A percentile compares a stretch with the other conserved stretches of the same genome.
Conservation (phyloP, 1,140 invertebrate species). For the Sinonovacula constricta region DNA sequence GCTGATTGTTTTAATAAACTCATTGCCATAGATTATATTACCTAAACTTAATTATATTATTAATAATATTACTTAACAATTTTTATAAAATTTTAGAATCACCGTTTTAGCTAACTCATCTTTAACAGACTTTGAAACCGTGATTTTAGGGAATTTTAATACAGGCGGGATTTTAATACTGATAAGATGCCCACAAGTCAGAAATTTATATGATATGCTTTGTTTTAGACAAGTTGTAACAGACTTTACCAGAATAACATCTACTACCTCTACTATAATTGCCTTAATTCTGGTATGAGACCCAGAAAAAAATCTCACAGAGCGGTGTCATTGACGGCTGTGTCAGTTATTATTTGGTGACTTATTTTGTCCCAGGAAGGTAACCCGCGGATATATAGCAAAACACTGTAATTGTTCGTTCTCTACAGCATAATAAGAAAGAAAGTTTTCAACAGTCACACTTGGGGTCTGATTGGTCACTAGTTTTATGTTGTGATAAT, state of each 20-base stretch:
- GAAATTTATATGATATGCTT: background rate
- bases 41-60: no score
- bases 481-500: slow-evolving; percentile 20
- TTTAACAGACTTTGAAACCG: no score
- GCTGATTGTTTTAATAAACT: no score
- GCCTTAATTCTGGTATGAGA: background rate
- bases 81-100: no score
- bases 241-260: background rate
- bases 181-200: no score
- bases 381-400: background rate
- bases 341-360: slow-evolving; percentile 27
- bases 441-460: background rate
- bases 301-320: background rate
- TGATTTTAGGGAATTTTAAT: no score
- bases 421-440: background rate
- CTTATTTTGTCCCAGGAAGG: slow-evolving; percentile 27
- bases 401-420: slow-evolving; percentile 18
- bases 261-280: background rate
- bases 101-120: no score
- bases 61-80: no score
- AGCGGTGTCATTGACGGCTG: slow-evolving; percentile 7
- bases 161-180: no score
- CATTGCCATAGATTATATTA: no score
- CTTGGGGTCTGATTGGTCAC: background rate
- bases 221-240: slow-evolving; percentile 4